Evolutionary conservation across 2,888 invertebrate species (phyloP).

Genomic region (Drosophila melanosoma): DNA sequence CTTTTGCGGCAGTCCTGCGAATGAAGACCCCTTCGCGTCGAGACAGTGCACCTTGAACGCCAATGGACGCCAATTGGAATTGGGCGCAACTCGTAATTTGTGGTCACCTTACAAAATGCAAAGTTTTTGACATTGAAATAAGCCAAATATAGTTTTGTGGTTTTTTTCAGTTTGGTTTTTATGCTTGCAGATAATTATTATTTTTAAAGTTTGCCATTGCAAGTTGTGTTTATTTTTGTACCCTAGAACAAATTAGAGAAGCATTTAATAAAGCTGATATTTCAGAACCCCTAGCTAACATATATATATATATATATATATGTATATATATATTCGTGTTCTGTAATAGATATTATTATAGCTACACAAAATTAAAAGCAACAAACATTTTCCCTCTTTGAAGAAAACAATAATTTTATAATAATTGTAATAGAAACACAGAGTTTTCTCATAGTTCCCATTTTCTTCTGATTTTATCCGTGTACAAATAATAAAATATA

Average conservation of each 20-base stretch:
- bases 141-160: constrained; percentile 1
- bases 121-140: constrained; percentile 2
- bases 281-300: neutral
- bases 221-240: neutral
- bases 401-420: neutral
- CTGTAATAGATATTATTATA: no score
- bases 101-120: neutral
- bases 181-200: neutral
- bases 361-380: no score
- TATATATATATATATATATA: neutral
- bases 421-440: neutral
- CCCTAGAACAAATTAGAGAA: neutral
- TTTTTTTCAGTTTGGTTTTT: neutral
- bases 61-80: neutral
- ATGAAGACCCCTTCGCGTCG: constrained; percentile 13
- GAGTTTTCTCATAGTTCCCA: neutral
- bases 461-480: neutral
- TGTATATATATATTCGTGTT: neutral
- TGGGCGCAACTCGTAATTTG: no score
- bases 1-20: constrained; percentile 36
- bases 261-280: no score
- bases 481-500: neutral
- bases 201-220: neutral
- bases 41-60: constrained; percentile 3
- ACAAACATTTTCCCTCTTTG: no score